These are phyloP conservation scores for Drosophila tropicalis DNA, from an alignment of 1,140 invertebrate genomes.

Conservation along the genomic window DNA sequence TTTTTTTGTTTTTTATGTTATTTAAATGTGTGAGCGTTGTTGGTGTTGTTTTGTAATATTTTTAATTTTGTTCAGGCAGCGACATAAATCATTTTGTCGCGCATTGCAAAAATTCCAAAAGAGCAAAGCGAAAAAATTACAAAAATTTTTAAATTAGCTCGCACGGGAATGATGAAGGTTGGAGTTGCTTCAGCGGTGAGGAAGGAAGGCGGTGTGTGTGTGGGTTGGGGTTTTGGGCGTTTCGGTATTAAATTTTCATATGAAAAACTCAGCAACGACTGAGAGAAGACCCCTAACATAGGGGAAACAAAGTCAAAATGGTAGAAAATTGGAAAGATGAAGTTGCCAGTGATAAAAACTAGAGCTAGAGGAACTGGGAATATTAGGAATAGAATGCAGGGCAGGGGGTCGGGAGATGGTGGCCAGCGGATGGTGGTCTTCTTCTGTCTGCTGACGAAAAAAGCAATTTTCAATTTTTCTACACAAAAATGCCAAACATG, in stretches of 20 bases:
- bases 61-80: conserved; percentile 80
- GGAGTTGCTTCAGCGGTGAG: background rate
- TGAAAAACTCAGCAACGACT: conserved; percentile 60
- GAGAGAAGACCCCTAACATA: background rate
- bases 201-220: conserved; percentile 14
- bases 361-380: conserved; percentile 19
- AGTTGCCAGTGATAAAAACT: conserved; percentile 71
- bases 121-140: conserved; percentile 80
- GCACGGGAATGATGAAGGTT: conserved; percentile 45
- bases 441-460: conserved; percentile 52
- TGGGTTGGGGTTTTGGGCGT: conserved; percentile 15
- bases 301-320: conserved; percentile 74
- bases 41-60: conserved; percentile 73
- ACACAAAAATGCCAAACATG: conserved; percentile 73
- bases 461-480: conserved; percentile 81
- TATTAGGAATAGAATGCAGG: too few relatives aligned
- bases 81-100: conserved; percentile 82
- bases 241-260: conserved; percentile 79
- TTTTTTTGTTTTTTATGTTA: conserved; percentile 68
- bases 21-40: conserved; percentile 71
- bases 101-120: conserved; percentile 82
- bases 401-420: background rate
- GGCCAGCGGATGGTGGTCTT: conserved; percentile 9
- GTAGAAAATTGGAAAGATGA: conserved; percentile 82
- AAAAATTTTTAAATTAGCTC: conserved; percentile 82